phyloP scores from a whole-genome alignment of 2,113 vertebrate genomes.

The Hemibates koningsi region DNA sequence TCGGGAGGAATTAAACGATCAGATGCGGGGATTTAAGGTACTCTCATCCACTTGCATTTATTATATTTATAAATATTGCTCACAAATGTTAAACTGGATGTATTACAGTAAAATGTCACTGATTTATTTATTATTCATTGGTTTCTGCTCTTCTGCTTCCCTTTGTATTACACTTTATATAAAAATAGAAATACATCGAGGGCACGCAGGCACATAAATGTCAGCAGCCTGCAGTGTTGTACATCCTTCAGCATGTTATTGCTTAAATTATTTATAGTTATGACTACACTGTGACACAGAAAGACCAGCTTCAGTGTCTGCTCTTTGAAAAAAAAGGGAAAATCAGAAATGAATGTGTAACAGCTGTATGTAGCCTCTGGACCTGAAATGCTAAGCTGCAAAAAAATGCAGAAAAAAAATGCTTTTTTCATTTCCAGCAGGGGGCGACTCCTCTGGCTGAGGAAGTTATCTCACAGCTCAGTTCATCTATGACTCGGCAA shows the following conservation, averaged over 20 bases:
- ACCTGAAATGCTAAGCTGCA: rapidly evolving
- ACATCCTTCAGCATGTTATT: background rate
- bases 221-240: background rate
- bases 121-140: background rate
- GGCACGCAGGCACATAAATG: rapidly evolving
- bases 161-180: no score
- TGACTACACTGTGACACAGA: background rate
- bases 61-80: background rate
- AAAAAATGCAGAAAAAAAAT: background rate
- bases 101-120: background rate
- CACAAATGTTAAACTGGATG: background rate
- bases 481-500: background rate
- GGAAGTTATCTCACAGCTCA: background rate
- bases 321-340: background rate
- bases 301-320: background rate
- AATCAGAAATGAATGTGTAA: background rate
- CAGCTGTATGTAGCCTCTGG: background rate
- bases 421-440: background rate
- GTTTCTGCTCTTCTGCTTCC: background rate
- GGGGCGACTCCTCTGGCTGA: background rate
- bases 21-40: background rate
- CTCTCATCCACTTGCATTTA: background rate
- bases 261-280: background rate
- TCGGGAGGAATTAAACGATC: background rate
- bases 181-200: background rate